Base-by-base conservation (phyloP, 2,888 invertebrate genomes). In the Drepana falcataria region DNA sequence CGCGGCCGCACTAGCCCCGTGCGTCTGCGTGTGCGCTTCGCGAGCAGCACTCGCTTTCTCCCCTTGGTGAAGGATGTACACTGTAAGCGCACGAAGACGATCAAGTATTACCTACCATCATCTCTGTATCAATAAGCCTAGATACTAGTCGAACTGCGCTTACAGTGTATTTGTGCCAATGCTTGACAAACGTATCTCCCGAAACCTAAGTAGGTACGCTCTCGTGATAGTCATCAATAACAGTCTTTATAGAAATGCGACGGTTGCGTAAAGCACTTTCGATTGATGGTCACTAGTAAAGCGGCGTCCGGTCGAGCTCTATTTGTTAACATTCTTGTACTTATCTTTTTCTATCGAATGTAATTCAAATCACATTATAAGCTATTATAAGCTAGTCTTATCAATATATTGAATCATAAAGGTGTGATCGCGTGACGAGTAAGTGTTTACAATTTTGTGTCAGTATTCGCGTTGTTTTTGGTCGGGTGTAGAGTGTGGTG, bases 21-120 rank as follows among this genome's bases (percentile, higher is more conserved):
- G 76, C 75, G 77, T 63, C 71, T 69, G 78, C 77, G 84, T 76
- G 80, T 75, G 83, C 79, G 87, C 90, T 87, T 87, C 72, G 83
- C 83, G 85, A 85, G 83, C 87, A 85, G 83, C 89, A 86, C 90
- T 87, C 87, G 89, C 90, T 90, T 90, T 61, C 68, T 73, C 75
- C 81, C 81, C 74, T 74, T 79, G 82, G 81, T 83, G 77, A 80
- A 79, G 75, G 78, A 71, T 68, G 78, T 85, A 73, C 83, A 79
- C 78, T 84, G 81, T 85, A 68, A 77, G 79, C 81, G 83, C 81
- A 73, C 9, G 0, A 41, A 40, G 33, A 3, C 34, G 40, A 51
- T 49, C 33, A 40, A 6, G 33, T 34, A n/a, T 6, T 7, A 37
- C 2, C 35, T 5, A 52, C 33, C 49, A 9, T 48, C 34, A 44